phyloP scores from a whole-genome alignment of 1,140 invertebrate genomes.

The Amyelois transitella region DNA sequence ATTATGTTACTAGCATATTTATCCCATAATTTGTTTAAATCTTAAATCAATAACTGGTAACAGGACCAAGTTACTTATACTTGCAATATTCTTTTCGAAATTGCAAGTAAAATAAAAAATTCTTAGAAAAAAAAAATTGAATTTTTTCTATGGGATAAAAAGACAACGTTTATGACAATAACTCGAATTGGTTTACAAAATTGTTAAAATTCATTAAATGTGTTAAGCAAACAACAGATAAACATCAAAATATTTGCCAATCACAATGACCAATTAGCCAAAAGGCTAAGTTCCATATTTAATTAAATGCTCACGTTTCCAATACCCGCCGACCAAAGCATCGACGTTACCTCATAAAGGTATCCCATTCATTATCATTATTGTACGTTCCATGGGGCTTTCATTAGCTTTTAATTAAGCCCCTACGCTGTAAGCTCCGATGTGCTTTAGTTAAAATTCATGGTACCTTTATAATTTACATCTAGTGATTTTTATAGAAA shows the following conservation, averaged over 20 bases:
- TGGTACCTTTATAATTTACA: neutral
- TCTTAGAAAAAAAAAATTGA: no score
- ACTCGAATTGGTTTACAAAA: no score
- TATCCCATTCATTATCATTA: neutral
- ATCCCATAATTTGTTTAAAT: no score
- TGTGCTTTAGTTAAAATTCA: neutral
- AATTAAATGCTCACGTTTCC: neutral
- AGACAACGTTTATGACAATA: no score
- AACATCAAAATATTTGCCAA: neutral
- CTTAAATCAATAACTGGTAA: no score
- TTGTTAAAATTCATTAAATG: no score
- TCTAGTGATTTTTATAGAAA: neutral
- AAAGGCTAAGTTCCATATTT: neutral
- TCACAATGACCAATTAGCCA: neutral
- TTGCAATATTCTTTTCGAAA: no score
- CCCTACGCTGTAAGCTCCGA: neutral
- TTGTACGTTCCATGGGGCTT: neutral
- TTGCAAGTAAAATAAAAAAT: no score
- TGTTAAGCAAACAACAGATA: neutral
- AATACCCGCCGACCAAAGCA: neutral
- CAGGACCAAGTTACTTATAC: no score
- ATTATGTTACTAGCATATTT: no score
- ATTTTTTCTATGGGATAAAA: no score
- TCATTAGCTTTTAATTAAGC: neutral
- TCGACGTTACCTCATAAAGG: neutral